Evolutionary conservation across 2,113 vertebrate genomes (phyloP), one percentile per base, ranked within the genome.

Genomic region (Catharus bicknelli): DNA sequence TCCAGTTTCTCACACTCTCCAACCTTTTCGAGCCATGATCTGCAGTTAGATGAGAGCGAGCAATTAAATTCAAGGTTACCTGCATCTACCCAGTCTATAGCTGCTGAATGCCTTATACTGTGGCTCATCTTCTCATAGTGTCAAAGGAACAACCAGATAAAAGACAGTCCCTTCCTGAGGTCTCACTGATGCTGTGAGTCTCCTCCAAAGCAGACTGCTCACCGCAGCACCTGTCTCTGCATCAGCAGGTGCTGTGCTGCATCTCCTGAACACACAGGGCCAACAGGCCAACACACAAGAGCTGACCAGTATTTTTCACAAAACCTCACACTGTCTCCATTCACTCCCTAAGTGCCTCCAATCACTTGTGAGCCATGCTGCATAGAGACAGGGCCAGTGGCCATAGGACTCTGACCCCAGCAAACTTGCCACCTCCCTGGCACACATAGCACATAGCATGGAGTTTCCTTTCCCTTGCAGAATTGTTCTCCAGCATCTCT

Each of bases 341-440:
- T 17, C n/a, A 48, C 11, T 68, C 30, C 14, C n/a, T 30, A 17
- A 29, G 30, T 61, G 26, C 30, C 30, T 68, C 32, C 32, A 75
- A 5, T 5, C 9, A 5, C 5, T 40, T 8, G 2, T 53, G 17
- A 77, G 17, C 11, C 0, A 0, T 5, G 13, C 2, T 55, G 30
- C 30, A 9, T 5, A 10, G 38, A 73, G 47, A 51, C 27, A 50
- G 50, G 34, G 42, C 20, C 30, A 50, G 8, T 21, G 34, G 11
- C n/a, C 85, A 54, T 32, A 83, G 47, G 22, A 54, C 26, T 38
- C 53, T 5, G 8, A n/a, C 15, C 13, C 17, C 40, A 57, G 57
- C 10, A 50, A 45, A 68, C 26, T 13, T 53, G 63, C 8, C 47
- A n/a, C 13, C 34, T 82, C 36, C 27, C 10, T 59, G 68, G 40